Percentiles rank a stretch among this genome's conserved stretches.
phyloP scores from a whole-genome alignment of 1,140 invertebrate genomes.

The Bathynomus jamesi region DNA sequence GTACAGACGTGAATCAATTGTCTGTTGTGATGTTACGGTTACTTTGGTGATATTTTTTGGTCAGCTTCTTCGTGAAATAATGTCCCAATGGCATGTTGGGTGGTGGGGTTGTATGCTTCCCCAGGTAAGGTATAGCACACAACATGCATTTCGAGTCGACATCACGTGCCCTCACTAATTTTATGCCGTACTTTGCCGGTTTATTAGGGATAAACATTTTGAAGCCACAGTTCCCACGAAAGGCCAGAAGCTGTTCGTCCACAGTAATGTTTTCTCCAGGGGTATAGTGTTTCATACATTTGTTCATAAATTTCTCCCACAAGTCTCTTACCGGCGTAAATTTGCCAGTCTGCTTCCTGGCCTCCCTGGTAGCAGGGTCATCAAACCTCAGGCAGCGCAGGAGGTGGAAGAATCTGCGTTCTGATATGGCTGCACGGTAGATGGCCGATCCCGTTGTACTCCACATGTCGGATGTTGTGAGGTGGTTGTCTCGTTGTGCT shows the following conservation, averaged over 20 bases:
- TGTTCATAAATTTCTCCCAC: constrained; percentile 31
- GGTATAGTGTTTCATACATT: constrained; percentile 7
- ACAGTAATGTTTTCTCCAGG: no score
- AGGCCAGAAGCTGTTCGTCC: no score
- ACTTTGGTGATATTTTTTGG: not conserved
- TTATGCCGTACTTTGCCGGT: not conserved
- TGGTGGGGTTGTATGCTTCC: not conserved
- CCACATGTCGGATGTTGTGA: no score
- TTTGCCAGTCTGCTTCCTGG: constrained; percentile 27
- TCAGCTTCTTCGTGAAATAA: not conserved
- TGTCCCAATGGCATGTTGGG: not conserved
- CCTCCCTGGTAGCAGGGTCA: constrained; percentile 21
- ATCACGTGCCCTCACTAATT: not conserved
- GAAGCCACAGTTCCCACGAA: no score
- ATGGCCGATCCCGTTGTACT: constrained; percentile 1
- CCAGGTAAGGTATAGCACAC: not conserved
- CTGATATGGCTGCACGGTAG: no score
- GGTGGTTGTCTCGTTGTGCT: not conserved
- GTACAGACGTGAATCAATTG: constrained; percentile 8
- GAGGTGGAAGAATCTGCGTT: no score
- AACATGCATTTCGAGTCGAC: not conserved
- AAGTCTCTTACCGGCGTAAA: constrained; percentile 37
- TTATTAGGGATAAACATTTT: no score
- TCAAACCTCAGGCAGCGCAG: no score
- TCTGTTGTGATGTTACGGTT: constrained; percentile 2